phyloP scores from a whole-genome alignment of 2,797 vertebrate species.

The Delichon dasypus region DNA sequence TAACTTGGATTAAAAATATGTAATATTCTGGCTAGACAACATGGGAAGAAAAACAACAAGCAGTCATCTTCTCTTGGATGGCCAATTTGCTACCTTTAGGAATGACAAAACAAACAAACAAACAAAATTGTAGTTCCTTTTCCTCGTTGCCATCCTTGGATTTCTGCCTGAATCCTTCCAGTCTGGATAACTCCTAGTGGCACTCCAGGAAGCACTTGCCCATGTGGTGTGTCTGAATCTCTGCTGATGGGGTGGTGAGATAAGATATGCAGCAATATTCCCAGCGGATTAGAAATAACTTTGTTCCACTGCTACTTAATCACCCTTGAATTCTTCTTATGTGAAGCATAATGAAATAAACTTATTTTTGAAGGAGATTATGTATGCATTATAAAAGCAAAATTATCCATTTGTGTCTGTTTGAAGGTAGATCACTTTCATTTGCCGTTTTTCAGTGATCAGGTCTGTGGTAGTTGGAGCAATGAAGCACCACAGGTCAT shows the following conservation, averaged over 20 bases:
- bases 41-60: not conserved
- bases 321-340: not conserved
- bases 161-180: not conserved
- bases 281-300: not conserved
- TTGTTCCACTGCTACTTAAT: not conserved
- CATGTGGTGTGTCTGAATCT: not conserved
- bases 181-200: not conserved
- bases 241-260: not conserved
- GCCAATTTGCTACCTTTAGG: not conserved
- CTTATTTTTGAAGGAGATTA: not conserved
- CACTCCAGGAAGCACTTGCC: not conserved
- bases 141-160: not conserved
- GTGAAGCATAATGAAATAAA: not conserved
- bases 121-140: not conserved
- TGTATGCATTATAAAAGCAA: not conserved
- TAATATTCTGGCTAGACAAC: not conserved
- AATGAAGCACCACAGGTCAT: not conserved
- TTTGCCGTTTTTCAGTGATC: not conserved
- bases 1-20: not conserved
- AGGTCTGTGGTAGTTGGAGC: not conserved
- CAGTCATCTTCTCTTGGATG: not conserved
- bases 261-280: not conserved
- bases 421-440: not conserved
- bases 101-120: not conserved
- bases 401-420: not conserved